Percentiles rank a stretch among this genome's conserved stretches.
phyloP scores from a whole-genome alignment of 2,797 vertebrate species.

The Lepilemur septentrionalis region DNA sequence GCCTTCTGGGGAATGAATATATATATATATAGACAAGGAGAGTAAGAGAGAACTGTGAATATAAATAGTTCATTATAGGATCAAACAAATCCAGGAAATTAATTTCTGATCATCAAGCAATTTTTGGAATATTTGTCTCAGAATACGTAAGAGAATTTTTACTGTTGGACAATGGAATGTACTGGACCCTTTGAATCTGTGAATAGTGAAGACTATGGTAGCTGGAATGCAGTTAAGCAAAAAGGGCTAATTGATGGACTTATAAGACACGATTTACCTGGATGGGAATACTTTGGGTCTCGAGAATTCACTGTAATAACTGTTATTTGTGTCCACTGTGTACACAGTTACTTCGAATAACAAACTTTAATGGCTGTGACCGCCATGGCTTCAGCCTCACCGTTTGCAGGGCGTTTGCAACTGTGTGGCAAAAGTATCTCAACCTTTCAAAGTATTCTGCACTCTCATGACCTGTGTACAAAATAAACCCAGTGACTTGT shows the following conservation, averaged over 20 bases:
- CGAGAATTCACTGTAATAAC: not conserved
- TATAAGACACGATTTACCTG: not conserved
- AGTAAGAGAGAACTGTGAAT: not conserved
- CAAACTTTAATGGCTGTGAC: slow-evolving; percentile 39
- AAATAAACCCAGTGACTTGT: slow-evolving; percentile 61
- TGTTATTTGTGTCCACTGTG: not conserved
- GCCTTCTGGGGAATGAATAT: not conserved
- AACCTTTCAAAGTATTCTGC: slow-evolving; percentile 26
- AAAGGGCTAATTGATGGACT: not conserved
- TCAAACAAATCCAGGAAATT: not conserved
- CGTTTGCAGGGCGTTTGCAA: not conserved
- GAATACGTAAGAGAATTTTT: not conserved
- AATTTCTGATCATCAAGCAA: not conserved
- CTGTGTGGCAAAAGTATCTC: not conserved
- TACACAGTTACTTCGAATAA: not conserved
- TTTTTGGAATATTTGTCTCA: slow-evolving; percentile 29
- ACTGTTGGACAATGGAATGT: not conserved
- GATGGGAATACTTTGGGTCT: not conserved
- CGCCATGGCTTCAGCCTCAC: not conserved
- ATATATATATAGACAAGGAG: not conserved
- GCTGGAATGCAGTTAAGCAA: not conserved
- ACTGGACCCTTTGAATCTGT: not conserved
- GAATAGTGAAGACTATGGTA: not conserved
- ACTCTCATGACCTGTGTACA: slow-evolving; percentile 40
- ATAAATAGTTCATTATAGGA: not conserved